Evolutionary conservation across 2,888 invertebrate genomes (phyloP).

Genomic region (Mesorhabditis spiculigera): DNA sequence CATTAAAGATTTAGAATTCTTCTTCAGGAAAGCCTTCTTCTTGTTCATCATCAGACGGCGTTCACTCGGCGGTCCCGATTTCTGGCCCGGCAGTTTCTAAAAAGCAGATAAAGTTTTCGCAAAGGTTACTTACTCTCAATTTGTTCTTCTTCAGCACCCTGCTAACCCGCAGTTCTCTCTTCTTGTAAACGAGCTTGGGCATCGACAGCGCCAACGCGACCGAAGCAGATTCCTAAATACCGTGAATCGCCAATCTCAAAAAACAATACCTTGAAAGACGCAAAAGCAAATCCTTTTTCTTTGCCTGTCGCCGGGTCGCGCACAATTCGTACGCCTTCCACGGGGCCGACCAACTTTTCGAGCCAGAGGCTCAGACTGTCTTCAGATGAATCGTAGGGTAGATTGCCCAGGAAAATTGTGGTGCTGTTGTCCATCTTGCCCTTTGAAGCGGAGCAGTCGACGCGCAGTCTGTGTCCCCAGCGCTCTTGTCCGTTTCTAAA

Average conservation of each 20-base stretch:
- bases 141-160: constrained; percentile 34
- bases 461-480: constrained; percentile 29
- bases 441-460: constrained; percentile 21
- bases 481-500: constrained; percentile 26
- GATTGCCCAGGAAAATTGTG: constrained; percentile 18
- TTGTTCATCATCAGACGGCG: no score
- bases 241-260: neutral
- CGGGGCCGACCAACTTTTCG: constrained; percentile 24
- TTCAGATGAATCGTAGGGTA: constrained; percentile 25
- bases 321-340: constrained; percentile 24
- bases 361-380: constrained; percentile 17
- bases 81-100: no score
- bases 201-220: constrained; percentile 27
- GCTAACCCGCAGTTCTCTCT: constrained; percentile 26
- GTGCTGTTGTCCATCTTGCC: constrained; percentile 1
- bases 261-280: constrained; percentile 26
- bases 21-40: no score
- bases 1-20: no score
- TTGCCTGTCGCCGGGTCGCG: constrained; percentile 24
- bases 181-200: constrained; percentile 25
- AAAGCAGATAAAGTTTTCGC: no score
- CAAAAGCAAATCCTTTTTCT: constrained; percentile 36
- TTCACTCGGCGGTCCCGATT: no score
- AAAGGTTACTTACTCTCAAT: constrained; percentile 13
- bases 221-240: constrained; percentile 21